Evolutionary conservation across 2,888 invertebrate species (phyloP), one percentile per base, ranked within the genome.

Genomic region (Nephrotoma guestfalica): DNA sequence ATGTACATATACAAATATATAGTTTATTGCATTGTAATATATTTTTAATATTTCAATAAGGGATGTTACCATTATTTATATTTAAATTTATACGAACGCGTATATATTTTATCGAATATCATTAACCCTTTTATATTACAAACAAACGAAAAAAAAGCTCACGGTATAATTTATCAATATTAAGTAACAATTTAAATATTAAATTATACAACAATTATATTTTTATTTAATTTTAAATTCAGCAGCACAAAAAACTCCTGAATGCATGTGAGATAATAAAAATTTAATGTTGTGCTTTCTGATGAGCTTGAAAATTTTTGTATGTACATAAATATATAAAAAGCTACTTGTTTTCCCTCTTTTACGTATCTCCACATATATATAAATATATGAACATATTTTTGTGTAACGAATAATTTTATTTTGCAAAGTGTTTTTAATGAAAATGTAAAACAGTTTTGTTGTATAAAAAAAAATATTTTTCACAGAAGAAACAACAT

Each of bases 11-110:
- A 47, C 13, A 15, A 7, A 71, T 71, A 71, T 18, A n/a, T 84
- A 84, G 84, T 84, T 84, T 84, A 84, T 84, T 18, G 86, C 86
- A 47, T 47, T 45, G 45, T 45, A 86, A 86, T 86, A 86, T 86
- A 86, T 71, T 71, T 71, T 71, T 71, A 71, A 71, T 71, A 71
- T 86, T 86, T 86, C 86, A 86, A 45, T 47, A 86, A 86, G 86
- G 86, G 86, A 86, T 86, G 86, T 86, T 86, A 47, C 86, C 86
- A 45, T 86, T 86, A 86, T 45, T 86, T 86, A 45, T 45, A 47
- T 43, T 40, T 86, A 43, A 86, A 30, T 45, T 86, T 86, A 86
- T 86, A 40, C 42, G 42, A 84, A 84, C 84, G 84, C 84, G 84
- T 84, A 13, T 83, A 83, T 40, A 84, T 71, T 71, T 51, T 51